phyloP scores from a whole-genome alignment of 1,140 invertebrate species.

The Nebria ingens region DNA sequence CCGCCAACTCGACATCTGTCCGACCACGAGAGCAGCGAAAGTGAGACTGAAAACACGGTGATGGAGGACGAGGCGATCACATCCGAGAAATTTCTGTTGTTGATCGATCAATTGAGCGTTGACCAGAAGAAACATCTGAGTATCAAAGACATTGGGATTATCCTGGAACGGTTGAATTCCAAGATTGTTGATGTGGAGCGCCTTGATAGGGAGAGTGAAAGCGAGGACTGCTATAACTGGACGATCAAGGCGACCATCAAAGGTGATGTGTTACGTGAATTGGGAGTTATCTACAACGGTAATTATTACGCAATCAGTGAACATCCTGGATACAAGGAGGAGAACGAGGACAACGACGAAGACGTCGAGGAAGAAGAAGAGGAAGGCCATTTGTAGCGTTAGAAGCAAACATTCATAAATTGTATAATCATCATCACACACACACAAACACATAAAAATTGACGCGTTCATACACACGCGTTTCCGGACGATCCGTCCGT shows the following conservation, averaged over 20 bases:
- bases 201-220: conserved; percentile 79
- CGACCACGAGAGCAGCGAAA: conserved; percentile 78
- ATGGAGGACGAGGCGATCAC: conserved; percentile 81
- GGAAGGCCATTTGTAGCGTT: conserved; percentile 71
- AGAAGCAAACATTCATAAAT: no score
- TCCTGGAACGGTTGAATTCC: conserved; percentile 79
- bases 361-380: conserved; percentile 71
- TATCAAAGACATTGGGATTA: conserved; percentile 91
- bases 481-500: no score
- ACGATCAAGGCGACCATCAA: conserved; percentile 82
- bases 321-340: conserved; percentile 83
- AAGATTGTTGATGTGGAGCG: conserved; percentile 89
- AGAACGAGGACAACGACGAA: conserved; percentile 69
- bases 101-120: conserved; percentile 84
- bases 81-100: conserved; percentile 80
- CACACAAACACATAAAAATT: no score
- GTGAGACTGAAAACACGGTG: conserved; percentile 84
- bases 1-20: conserved; percentile 30
- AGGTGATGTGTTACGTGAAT: conserved; percentile 76
- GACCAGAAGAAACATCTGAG: conserved; percentile 84
- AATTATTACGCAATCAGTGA: conserved; percentile 92
- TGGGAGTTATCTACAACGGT: conserved; percentile 89
- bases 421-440: no score
- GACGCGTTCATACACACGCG: no score
- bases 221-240: conserved; percentile 88